Percentiles rank a stretch among this genome's conserved stretches.
phyloP scores from a whole-genome alignment of 2,888 invertebrate genomes.

The Anodontia alba region DNA sequence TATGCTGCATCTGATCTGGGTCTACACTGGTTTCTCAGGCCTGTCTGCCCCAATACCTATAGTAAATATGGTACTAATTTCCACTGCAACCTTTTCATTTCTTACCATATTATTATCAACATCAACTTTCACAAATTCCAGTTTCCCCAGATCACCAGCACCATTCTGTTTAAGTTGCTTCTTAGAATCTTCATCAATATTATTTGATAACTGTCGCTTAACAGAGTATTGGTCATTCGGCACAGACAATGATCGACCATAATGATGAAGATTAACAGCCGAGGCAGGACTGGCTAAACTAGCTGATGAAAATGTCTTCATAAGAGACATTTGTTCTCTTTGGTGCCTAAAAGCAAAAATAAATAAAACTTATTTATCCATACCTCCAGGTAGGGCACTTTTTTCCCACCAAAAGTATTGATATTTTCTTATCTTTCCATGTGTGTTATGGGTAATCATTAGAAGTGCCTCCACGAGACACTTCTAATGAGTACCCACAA shows the following conservation, averaged over 20 bases:
- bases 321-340: constrained; percentile 58
- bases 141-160: constrained; percentile 59
- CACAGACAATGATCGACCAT: constrained; percentile 27
- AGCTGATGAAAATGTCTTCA: constrained; percentile 62
- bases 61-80: no score
- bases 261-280: constrained; percentile 18
- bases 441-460: no score
- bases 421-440: no score
- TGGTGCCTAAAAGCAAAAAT: constrained; percentile 60
- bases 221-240: constrained; percentile 17
- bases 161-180: constrained; percentile 22
- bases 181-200: not conserved
- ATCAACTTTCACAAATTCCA: constrained; percentile 79
- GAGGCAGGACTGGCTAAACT: constrained; percentile 54
- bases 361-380: no score
- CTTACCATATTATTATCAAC: constrained; percentile 79
- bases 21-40: no score
- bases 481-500: no score
- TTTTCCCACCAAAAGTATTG: no score
- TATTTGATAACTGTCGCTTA: not conserved
- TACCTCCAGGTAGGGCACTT: no score
- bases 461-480: no score
- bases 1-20: no score
- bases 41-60: no score
- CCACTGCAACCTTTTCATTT: no score